Evolutionary conservation across 1,140 invertebrate genomes (phyloP).

Genomic region (Drosophila azteca): DNA sequence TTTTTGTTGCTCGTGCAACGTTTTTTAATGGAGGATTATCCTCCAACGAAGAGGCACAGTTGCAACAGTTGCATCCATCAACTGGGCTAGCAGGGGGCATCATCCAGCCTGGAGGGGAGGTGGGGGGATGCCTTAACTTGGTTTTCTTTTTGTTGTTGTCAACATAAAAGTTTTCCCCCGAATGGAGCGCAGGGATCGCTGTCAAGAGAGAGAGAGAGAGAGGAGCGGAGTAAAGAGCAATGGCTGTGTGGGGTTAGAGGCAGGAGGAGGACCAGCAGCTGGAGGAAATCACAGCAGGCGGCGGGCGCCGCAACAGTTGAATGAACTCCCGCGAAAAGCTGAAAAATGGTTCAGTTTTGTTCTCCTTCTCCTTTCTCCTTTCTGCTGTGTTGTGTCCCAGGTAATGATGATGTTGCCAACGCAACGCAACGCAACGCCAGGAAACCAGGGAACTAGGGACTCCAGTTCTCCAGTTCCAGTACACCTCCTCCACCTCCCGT

Average conservation of each 20-base stretch:
- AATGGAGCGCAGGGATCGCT: conserved; percentile 6
- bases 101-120: neutral
- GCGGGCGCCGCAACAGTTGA: conserved; percentile 61
- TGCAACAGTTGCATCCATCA: conserved; percentile 73
- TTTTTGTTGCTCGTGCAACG: conserved; percentile 11
- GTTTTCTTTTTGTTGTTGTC: conserved; percentile 47
- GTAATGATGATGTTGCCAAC: conserved; percentile 75
- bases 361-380: conserved; percentile 29
- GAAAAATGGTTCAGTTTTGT: conserved; percentile 69
- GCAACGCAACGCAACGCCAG: conserved; percentile 34
- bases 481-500: conserved; percentile 28
- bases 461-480: no score
- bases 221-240: conserved; percentile 10
- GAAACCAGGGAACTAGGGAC: neutral
- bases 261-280: conserved; percentile 1
- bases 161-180: conserved; percentile 57
- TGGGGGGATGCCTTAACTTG: conserved; percentile 52
- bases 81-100: conserved; percentile 47
- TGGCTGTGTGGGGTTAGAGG: conserved; percentile 7
- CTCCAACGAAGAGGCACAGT: conserved; percentile 35
- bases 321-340: conserved; percentile 69
- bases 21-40: conserved; percentile 76
- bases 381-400: conserved; percentile 42
- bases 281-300: conserved; percentile 68
- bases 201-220: conserved; percentile 2